Base-by-base conservation (phyloP, 2,797 vertebrate species). In the Sebastes hubbsi region DNA sequence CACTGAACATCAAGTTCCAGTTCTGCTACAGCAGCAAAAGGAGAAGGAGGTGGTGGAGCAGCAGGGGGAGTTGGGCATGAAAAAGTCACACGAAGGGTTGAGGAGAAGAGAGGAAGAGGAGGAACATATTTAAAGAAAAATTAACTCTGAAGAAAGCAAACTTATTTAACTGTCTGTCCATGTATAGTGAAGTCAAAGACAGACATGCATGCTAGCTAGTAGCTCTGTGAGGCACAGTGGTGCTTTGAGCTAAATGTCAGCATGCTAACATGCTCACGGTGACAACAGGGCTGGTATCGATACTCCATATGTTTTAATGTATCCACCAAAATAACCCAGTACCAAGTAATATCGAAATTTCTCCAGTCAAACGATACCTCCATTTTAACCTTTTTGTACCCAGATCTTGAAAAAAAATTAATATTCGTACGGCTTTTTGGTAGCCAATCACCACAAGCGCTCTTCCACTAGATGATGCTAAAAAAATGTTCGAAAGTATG, bases 1-100 rank as follows among this genome's bases (percentile, higher is more conserved):
- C 59, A 64, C 72, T 92, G 78, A 92, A 75, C 87, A 63, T 94
- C 88, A 92, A 88, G 81, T 69, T 72, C 36, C 69, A 83, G 66
- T 82, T 86, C 74, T 86, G 84, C 80, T 63, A 56, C 58, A 79
- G 75, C 66, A 74, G 77, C 78, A 81, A 85, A 80, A 89, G 6
- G 81, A 60, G 73, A 77, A 68, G 72, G 68, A 83, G 75, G 56
- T 32, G 74, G 81, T 54, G 68, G 56, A 83, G 82, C 78, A 83
- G 84, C 62, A 71, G 61, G 34, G 42, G 62, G 64, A 66, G 60
- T 22, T 56, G 0, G 54, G 49, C 29, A 68, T 12, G 46, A 68
- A 58, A 61, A 82, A 81, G 76, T 67, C 32, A 75, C 60, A 77
- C 10, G 18, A 34, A 75, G 12, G 32, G 65, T 16, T 54, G 30